Conservation (phyloP, 2,797 vertebrate species). For the Sebastes jordani region DNA sequence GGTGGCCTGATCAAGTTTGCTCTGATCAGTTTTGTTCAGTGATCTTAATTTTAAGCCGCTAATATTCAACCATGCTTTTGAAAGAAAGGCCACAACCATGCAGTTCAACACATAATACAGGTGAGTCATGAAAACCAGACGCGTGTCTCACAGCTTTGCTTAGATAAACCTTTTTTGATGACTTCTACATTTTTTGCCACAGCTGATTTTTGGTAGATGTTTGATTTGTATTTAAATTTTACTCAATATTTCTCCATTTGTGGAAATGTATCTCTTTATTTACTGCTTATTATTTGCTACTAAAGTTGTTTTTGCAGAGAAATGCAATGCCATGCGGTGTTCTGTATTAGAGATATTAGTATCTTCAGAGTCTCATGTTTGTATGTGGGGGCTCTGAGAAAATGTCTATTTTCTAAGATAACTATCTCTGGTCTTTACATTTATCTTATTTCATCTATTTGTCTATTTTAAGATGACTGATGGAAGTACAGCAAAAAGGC, state of each 20-base stretch:
- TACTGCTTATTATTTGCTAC: not conserved
- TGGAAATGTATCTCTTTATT: not conserved
- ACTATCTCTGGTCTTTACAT: not conserved
- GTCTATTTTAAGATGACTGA: not conserved
- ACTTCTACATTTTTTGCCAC: not conserved
- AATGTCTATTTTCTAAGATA: not conserved
- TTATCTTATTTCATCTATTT: not conserved
- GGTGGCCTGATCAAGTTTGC: slow-evolving; percentile 40
- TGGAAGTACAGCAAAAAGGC: not conserved
- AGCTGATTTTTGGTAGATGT: not conserved
- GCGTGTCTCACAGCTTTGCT: not conserved
- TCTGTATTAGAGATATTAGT: not conserved
- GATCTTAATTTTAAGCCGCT: slow-evolving; percentile 8
- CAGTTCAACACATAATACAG: slow-evolving; percentile 33
- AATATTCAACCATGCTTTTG: slow-evolving; percentile 1
- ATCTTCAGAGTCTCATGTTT: not conserved
- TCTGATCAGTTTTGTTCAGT: slow-evolving; percentile 28
- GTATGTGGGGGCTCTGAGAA: not conserved
- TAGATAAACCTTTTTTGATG: not conserved
- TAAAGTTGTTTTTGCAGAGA: not conserved
- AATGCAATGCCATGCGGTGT: not conserved
- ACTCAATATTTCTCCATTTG: not conserved
- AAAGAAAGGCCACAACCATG: slow-evolving; percentile 23
- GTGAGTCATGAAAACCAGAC: slow-evolving; percentile 54
- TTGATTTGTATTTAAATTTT: not conserved